These are phyloP conservation scores for Macaca mulatta DNA, from an alignment of 2,113 vertebrate species.

Conservation along the genomic window DNA sequence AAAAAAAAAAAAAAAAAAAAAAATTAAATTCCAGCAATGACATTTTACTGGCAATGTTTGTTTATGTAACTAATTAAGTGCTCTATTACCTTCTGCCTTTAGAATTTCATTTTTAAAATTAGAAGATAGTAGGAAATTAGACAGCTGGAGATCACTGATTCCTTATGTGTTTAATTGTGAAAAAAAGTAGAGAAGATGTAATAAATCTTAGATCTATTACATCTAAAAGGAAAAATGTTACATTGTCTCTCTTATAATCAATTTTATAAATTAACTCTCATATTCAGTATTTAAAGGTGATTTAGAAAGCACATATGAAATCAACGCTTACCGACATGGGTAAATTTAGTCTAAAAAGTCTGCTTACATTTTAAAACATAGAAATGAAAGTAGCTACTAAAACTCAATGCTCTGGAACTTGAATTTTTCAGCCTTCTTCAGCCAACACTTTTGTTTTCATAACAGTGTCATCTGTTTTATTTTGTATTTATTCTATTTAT, in stretches of 20 bases:
- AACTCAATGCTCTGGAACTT: neutral
- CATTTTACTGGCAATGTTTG: neutral
- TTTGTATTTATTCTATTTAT: too few relatives aligned
- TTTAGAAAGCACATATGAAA: neutral
- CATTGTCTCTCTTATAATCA: neutral
- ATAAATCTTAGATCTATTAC: neutral
- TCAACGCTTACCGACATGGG: neutral
- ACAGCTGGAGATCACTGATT: neutral
- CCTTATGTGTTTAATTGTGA: neutral
- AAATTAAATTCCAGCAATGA: neutral
- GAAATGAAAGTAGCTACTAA: constrained; percentile 6
- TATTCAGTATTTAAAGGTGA: neutral
- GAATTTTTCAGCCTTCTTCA: neutral
- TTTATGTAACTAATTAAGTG: neutral
- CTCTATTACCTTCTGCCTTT: neutral
- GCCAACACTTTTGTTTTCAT: neutral
- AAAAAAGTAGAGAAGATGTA: neutral
- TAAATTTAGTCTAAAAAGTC: neutral
- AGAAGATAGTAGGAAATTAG: neutral
- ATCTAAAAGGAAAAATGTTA: neutral
- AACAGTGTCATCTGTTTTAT: neutral
- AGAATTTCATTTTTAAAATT: neutral
- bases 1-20: too few relatives aligned
- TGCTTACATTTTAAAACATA: neutral
- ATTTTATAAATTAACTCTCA: neutral